These are phyloP conservation scores for Sesamia nonagrioides DNA, from an alignment of 1,140 invertebrate species.

Conservation along the genomic window DNA sequence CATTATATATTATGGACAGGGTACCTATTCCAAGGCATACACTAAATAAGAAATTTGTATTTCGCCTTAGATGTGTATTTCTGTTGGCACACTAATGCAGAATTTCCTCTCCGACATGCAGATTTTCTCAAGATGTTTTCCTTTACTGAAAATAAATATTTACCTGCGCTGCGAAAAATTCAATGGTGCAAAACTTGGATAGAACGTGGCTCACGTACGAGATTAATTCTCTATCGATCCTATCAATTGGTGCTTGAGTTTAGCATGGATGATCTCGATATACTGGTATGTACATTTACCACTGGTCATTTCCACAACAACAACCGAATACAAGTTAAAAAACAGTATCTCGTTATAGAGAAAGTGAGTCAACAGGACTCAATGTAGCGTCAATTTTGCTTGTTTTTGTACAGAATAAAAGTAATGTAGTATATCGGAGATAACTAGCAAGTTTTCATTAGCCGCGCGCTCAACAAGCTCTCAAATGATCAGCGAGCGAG, in stretches of 20 bases:
- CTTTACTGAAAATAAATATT: constrained; percentile 56
- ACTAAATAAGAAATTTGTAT: constrained; percentile 24
- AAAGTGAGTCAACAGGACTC: constrained; percentile 63
- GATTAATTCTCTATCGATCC: constrained; percentile 55
- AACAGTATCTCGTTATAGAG: constrained; percentile 54
- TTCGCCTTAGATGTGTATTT: constrained; percentile 43
- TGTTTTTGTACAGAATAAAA: constrained; percentile 76
- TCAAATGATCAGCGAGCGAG: constrained; percentile 83
- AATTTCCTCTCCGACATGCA: constrained; percentile 49
- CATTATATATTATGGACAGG: constrained; percentile 32
- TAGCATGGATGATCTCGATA: constrained; percentile 13
- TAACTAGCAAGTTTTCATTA: constrained; percentile 86
- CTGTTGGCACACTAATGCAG: constrained; percentile 50
- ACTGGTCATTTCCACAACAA: constrained; percentile 33
- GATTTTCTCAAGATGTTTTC: constrained; percentile 50
- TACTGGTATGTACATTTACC: constrained; percentile 3
- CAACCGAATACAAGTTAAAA: constrained; percentile 36
- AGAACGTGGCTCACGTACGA: constrained; percentile 52
- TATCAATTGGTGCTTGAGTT: constrained; percentile 45
- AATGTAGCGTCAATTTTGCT: constrained; percentile 64
- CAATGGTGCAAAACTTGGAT: constrained; percentile 46
- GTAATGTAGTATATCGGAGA: constrained; percentile 72
- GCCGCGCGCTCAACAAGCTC: constrained; percentile 78
- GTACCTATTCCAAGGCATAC: constrained; percentile 14
- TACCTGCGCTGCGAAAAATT: constrained; percentile 50